A percentile compares a stretch with the other conserved stretches of the same genome.
phyloP scores from a whole-genome alignment of 1,140 invertebrate genomes.

The Triops cancriformis region DNA sequence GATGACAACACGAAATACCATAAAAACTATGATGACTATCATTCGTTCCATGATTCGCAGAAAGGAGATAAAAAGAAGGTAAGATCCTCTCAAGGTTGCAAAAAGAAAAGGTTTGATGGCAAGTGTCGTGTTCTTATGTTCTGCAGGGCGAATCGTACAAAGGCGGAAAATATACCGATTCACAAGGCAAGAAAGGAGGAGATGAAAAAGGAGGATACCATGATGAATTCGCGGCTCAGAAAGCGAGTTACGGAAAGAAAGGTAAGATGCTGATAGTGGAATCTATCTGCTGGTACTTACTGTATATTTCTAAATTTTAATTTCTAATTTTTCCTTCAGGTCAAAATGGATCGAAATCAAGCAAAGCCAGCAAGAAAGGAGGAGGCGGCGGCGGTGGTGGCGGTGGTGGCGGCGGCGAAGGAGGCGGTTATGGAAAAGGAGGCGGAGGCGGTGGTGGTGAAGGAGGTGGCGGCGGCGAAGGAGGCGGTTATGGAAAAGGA shows the following conservation, averaged over 20 bases:
- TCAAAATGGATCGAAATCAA: background rate
- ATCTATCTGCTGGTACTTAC: no score
- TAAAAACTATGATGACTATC: background rate
- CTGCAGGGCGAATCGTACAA: slow-evolving; percentile 26
- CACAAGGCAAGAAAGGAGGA: slow-evolving; percentile 29
- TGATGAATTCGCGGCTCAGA: background rate
- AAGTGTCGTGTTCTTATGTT: background rate
- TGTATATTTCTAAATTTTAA: no score
- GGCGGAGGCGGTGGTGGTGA: background rate
- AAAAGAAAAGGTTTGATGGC: background rate
- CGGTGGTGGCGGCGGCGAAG: background rate
- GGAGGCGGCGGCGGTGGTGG: background rate
- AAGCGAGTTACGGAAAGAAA: background rate
- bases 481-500: background rate
- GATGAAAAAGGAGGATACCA: slow-evolving; percentile 17
- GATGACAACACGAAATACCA: slow-evolving; percentile 29
- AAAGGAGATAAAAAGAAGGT: slow-evolving; percentile 32
- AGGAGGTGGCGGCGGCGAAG: background rate
- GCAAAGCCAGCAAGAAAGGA: slow-evolving; percentile 3
- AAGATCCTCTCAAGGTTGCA: slow-evolving; percentile 21
- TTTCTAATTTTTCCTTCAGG: background rate
- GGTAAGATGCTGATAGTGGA: background rate
- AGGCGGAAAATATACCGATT: slow-evolving; percentile 20
- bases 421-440: background rate
- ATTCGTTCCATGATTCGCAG: slow-evolving; percentile 28